Conservation (phyloP, 2,888 invertebrate species). For the Arrhopalites spinosus region DNA sequence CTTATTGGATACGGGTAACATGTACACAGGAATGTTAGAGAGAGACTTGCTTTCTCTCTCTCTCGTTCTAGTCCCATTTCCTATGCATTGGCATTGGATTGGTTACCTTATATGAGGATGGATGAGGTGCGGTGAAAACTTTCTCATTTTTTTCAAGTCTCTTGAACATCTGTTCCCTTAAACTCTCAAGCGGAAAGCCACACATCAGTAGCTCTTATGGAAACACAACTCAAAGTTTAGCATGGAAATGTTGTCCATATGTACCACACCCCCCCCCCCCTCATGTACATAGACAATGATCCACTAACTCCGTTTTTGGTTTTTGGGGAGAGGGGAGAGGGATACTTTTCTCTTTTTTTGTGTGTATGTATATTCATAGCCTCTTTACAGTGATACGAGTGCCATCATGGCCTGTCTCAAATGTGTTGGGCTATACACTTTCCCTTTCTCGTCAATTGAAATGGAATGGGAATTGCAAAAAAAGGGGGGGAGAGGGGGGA, state of each 20-base stretch:
- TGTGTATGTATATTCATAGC: no score
- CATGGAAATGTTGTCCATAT: background rate
- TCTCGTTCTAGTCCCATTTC: background rate
- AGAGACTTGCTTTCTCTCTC: no score
- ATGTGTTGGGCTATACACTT: background rate
- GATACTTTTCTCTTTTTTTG: no score
- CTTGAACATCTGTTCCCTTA: conserved; percentile 13
- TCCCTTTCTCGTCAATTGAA: conserved; percentile 4
- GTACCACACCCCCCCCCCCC: background rate
- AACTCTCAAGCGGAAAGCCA: background rate
- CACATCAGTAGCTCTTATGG: background rate
- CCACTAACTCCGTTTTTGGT: background rate
- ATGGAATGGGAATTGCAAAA: conserved; percentile 15
- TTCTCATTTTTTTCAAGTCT: background rate
- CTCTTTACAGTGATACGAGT: no score
- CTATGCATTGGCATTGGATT: background rate
- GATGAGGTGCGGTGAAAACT: conserved; percentile 14
- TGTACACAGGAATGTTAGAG: background rate
- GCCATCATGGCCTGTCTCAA: no score
- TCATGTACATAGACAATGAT: conserved; percentile 10
- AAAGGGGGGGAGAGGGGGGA: background rate
- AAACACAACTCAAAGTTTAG: background rate
- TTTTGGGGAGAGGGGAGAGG: no score
- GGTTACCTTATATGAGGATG: no score
- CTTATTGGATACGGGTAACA: conserved; percentile 9